Evolutionary conservation across 2,888 invertebrate genomes (phyloP).

Genomic region (Aproaerema taeniolella): DNA sequence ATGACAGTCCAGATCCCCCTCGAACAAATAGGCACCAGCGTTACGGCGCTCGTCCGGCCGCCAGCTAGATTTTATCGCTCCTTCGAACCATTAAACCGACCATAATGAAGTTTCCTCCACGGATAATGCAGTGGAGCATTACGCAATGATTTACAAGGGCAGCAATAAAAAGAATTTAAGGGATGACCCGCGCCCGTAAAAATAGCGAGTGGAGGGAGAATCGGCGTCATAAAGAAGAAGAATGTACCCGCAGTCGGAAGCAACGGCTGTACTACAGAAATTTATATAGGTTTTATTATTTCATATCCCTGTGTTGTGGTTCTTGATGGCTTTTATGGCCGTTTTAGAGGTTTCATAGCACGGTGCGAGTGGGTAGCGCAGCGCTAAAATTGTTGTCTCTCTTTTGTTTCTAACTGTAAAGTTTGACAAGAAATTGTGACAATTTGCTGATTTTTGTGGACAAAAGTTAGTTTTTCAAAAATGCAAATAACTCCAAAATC

Average conservation of each 20-base stretch:
- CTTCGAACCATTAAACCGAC: constrained; percentile 75
- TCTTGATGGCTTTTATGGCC: constrained; percentile 13
- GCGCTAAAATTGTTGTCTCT: no score
- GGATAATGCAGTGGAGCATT: constrained; percentile 75
- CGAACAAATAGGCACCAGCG: constrained; percentile 29
- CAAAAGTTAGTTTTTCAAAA: no score
- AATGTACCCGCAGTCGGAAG: constrained; percentile 49
- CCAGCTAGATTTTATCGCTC: constrained; percentile 74
- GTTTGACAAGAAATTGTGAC: no score
- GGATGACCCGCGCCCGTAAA: constrained; percentile 69
- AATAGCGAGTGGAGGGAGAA: constrained; percentile 37
- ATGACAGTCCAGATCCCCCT: constrained; percentile 24
- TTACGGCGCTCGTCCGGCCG: constrained; percentile 37
- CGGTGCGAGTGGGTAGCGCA: no score
- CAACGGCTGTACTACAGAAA: constrained; percentile 32
- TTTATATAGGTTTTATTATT: constrained; percentile 41
- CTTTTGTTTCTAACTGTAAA: no score
- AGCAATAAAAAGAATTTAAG: constrained; percentile 77
- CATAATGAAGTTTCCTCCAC: constrained; percentile 74
- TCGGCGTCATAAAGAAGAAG: constrained; percentile 65
- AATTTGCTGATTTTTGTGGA: no score
- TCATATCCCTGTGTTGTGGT: constrained; percentile 31
- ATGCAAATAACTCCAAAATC: no score
- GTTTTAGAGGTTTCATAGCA: constrained; percentile 11
- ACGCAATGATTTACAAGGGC: constrained; percentile 75